Evolutionary conservation across 37 sponge, comb jelly and placozoan genomes (phyloP).

Genomic region (Beroe forskalii): DNA sequence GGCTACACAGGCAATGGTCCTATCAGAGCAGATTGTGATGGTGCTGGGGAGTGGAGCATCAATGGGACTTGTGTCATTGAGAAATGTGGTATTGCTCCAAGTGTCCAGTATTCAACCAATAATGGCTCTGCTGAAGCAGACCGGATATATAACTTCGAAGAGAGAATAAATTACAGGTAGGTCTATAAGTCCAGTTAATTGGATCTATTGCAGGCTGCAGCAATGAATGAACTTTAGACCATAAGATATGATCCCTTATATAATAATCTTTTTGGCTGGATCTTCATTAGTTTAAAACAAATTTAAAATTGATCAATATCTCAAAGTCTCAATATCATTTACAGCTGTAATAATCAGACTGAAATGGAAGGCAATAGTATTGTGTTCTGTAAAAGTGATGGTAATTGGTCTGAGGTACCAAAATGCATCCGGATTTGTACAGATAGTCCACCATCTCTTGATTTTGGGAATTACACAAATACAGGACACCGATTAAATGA

Average conservation of each 20-base stretch:
- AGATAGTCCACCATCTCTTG: background rate
- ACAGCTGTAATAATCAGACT: background rate
- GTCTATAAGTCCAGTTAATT: too few species aligned
- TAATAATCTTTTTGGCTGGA: too few species aligned
- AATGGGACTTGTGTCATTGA: constrained; percentile 14
- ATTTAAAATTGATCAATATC: too few species aligned
- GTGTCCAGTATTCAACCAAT: background rate
- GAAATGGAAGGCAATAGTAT: constrained; percentile 25
- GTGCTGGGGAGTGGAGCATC: background rate
- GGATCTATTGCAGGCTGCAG: too few species aligned
- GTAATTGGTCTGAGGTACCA: background rate
- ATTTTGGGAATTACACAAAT: background rate
- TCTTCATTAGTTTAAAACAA: too few species aligned
- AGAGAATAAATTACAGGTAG: background rate
- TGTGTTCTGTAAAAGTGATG: constrained; percentile 2
- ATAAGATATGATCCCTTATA: too few species aligned
- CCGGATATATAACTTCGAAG: background rate
- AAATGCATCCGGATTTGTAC: background rate
- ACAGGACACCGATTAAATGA: constrained; percentile 14
- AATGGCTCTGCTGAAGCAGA: background rate
- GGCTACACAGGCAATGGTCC: background rate
- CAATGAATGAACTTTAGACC: too few species aligned
- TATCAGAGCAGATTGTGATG: background rate
- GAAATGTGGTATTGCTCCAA: constrained; percentile 4
- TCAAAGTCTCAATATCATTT: background rate